Base-by-base conservation (phyloP, 2,113 vertebrate species). In the Pseudopodoces humilis region DNA sequence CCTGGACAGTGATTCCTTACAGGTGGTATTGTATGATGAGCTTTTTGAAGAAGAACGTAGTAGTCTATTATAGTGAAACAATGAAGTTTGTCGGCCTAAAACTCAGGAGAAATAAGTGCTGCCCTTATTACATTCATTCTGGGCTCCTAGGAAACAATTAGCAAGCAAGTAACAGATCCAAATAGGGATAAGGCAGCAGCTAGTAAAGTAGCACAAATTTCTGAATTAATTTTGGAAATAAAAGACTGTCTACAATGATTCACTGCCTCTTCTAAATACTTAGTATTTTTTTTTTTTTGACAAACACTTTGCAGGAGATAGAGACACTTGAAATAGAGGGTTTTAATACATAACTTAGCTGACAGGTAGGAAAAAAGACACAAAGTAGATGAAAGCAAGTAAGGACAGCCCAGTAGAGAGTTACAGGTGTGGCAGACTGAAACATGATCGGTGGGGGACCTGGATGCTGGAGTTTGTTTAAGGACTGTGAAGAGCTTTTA, bases 31-130 rank as follows among this genome's bases (percentile, higher is more conserved):
- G 41, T 67, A 49, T 1, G 37, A 68, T 2, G 46, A 93, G 71
- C 63, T 94, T 85, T 80, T 33, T 78, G 30, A 78, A 88, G 63
- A 83, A 77, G 55, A 93, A 72, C 0, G 0, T 20, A 79, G 4
- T 79, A 84, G n/a, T 47, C 20, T 92, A n/a, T 80, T 80, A 65
- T 18, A 67, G 17, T 46, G 88, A 92, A 94, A 93, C n/a, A 83
- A 65, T 80, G n/a, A 79, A 49, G n/a, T 58, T 70, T 49, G 49
- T 46, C 47, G 59, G 67, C 46, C 70, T 72, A 65, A 88, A 94
- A 59, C 46, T 75, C 37, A 69, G 46, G 67, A 93, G 63, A 86
- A 85, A 19, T 53, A 87, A 87, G 25, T 70, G 28, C 46, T 83
- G 41, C 35, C 50, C 86, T 88, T 86, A 21, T 92, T 46, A 76